Base-by-base conservation (phyloP, 2,797 vertebrate genomes). In the Mastacembelus armatus region DNA sequence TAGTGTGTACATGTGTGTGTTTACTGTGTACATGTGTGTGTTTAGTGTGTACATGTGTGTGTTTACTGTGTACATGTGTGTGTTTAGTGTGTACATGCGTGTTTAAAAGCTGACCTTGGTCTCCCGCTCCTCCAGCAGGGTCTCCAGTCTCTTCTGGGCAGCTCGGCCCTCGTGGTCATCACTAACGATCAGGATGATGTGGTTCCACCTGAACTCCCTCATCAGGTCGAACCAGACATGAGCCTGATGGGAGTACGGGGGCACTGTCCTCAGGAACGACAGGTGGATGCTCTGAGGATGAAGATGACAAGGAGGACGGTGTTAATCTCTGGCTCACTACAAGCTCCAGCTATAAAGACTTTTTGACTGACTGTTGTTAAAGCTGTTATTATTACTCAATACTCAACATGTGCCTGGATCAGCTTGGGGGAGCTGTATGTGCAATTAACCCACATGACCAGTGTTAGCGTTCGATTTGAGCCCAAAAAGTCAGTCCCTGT, bases 141-240 rank as follows among this genome's bases (percentile, higher is more conserved):
- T 98, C 93, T 98, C 97, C 78, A 98, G 93, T 74, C 95, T 95
- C 91, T 98, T 98, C 82, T 98, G 97, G 10, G 96, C 95, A 0
- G 97, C 97, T 19, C 97, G 94, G 59, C 97, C 97, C 83, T 98
- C 96, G 1, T 98, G 97, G 90, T 98, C 96, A 3, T 98, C 96
- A 1, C 96, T 98, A 80, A 97, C 95, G 50, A 98, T 95, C 68
- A 98, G 93, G 80, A 98, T 97, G 90, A 98, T 90, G 85, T 98
- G 97, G 80, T 97, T 97, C 97, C 97, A 98, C 85, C 94, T 93
- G 88, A 96, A 97, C 75, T 96, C 95, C 2, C 96, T 94, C 96
- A 98, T 98, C 94, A 98, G 95, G 90, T 98, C 97, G 59, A 98
- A 98, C 97, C 97, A 98, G 39, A 97, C 97, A 0, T 96, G 95